Base-by-base conservation (phyloP, 2,797 vertebrate genomes). In the Gallinago nigripennis region DNA sequence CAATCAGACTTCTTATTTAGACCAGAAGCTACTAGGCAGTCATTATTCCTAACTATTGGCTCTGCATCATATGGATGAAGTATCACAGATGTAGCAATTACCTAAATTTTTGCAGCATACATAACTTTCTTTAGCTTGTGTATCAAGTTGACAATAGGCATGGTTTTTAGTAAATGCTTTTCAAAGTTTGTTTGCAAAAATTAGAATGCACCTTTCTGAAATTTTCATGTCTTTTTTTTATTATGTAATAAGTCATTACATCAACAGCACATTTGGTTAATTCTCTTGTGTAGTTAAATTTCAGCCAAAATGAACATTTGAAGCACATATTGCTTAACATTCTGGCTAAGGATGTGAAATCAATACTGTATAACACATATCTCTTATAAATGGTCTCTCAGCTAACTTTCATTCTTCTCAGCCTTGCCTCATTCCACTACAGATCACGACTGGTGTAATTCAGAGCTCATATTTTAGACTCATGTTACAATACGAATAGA, bases 201-300 rank as follows among this genome's bases (percentile, higher is more conserved):
- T 21, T 28, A 53, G 20, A 82, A 81, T 45, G 12, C 5, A 30
- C 2, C 18, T 13, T 76, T 87, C 28, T 75, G 70, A 84, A 48
- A 45, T 79, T 64, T 57, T 58, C 5, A 0, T 46, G 25, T 66
- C 3, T 64, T 68, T 69, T 69, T 73, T 63, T 43, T 50, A 45
- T 87, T 71, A 70, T 94, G 92, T 94, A 91, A 45, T 86, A 93
- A 94, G 31, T 77, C 57, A 78, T 72, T 77, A 69, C 92, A 77
- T 56, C 18, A 95, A 39, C 46, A 91, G 72, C 66, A 27, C 81
- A 45, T 75, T 66, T 79, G 71, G 25, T 57, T 84, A 69, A 28
- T 86, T 82, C 45, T 77, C 46, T 48, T 21, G 1, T 65, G 43
- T 77, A 91, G n/a, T 48, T 86, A 50, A 33, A 73, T 39, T 87